phyloP scores from a whole-genome alignment of 2,797 vertebrate species.

The Gymnoscopelus microlampas region DNA sequence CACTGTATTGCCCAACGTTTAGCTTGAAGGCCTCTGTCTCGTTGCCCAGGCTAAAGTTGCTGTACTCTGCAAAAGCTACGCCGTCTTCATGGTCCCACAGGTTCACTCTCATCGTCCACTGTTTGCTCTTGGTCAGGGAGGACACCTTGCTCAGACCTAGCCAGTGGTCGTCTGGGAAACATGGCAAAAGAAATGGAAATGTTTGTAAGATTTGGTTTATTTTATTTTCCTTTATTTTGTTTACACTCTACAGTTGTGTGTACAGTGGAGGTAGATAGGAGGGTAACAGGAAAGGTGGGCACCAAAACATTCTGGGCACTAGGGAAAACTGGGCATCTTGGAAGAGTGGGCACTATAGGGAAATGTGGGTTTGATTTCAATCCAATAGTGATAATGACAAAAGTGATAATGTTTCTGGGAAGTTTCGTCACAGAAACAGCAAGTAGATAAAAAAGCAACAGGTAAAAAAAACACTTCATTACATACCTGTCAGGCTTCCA shows the following conservation, averaged over 20 bases:
- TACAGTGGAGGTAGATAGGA: too few relatives aligned
- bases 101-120: constrained; percentile 56
- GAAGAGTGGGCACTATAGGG: too few relatives aligned
- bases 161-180: constrained; percentile 72
- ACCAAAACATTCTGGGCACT: too few relatives aligned
- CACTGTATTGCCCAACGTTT: constrained; percentile 58
- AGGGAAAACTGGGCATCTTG: too few relatives aligned
- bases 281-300: too few relatives aligned
- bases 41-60: constrained; percentile 55
- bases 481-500: constrained; percentile 51
- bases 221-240: too few relatives aligned
- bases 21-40: constrained; percentile 51
- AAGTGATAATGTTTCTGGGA: too few relatives aligned
- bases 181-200: neutral
- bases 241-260: too few relatives aligned
- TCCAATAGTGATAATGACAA: too few relatives aligned
- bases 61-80: constrained; percentile 55
- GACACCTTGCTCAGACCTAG: constrained; percentile 68
- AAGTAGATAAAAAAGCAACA: too few relatives aligned
- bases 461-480: neutral
- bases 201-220: rapidly evolving
- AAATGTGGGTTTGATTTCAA: too few relatives aligned
- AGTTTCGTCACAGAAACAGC: too few relatives aligned
- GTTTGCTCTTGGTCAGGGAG: constrained; percentile 51
- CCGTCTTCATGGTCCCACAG: constrained; percentile 64